phyloP scores from a whole-genome alignment of 2,888 invertebrate genomes.

The Megastigmus dorsalis region DNA sequence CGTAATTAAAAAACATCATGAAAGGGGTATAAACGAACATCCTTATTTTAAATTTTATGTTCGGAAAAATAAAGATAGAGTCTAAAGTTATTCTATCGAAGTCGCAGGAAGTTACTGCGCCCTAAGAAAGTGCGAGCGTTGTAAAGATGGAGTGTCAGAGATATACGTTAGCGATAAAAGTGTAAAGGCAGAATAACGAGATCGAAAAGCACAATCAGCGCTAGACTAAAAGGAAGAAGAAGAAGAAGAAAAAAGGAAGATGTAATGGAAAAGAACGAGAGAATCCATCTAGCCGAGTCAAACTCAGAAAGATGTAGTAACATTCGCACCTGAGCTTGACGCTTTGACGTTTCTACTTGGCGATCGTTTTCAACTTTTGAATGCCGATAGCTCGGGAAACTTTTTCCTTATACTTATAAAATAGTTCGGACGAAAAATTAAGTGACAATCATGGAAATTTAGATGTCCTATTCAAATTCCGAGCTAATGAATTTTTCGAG shows the following conservation, averaged over 20 bases:
- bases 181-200: conserved; percentile 23
- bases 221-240: conserved; percentile 42
- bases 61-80: no score
- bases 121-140: background rate
- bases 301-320: conserved; percentile 21
- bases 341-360: conserved; percentile 43
- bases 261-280: conserved; percentile 1
- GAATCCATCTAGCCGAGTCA: conserved; percentile 36
- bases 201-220: conserved; percentile 48
- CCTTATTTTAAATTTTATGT: no score
- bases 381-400: conserved; percentile 8
- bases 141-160: background rate
- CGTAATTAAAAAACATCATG: no score
- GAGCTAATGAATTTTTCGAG: no score
- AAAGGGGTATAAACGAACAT: no score
- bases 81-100: no score
- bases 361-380: conserved; percentile 36
- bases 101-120: no score
- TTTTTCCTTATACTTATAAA: conserved; percentile 20
- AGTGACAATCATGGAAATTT: conserved; percentile 13
- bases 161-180: conserved; percentile 4
- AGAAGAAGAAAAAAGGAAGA: conserved; percentile 23
- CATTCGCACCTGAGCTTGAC: conserved; percentile 42
- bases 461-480: no score
- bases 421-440: background rate